Evolutionary conservation across 2,888 invertebrate species (phyloP).

Genomic region (Pollenia griseotomentosa): DNA sequence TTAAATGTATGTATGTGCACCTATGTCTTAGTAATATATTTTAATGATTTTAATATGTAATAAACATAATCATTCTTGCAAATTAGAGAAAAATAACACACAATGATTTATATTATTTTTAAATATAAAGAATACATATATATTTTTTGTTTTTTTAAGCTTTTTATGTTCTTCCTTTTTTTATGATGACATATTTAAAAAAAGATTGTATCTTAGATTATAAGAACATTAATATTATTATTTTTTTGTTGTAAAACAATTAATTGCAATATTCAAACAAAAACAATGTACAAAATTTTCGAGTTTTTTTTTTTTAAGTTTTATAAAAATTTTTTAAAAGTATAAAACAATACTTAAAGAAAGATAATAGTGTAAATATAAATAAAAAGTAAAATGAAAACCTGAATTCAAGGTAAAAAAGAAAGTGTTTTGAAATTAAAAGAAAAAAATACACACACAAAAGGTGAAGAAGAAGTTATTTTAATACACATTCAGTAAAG

Average conservation of each 20-base stretch:
- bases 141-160: neutral
- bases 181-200: neutral
- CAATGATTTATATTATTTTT: conserved; percentile 19
- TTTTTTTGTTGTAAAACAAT: conserved; percentile 41
- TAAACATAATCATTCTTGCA: conserved; percentile 5
- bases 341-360: neutral
- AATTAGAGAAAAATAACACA: neutral
- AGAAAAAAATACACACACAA: neutral
- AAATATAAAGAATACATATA: conserved; percentile 1
- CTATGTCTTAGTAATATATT: conserved; percentile 20
- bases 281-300: conserved; percentile 53
- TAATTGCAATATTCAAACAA: conserved; percentile 52
- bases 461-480: no score
- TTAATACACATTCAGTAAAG: neutral
- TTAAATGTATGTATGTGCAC: conserved; percentile 38
- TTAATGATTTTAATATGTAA: neutral
- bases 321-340: conserved; percentile 23
- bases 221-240: conserved; percentile 19
- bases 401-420: neutral
- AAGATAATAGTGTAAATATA: conserved; percentile 40
- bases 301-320: conserved; percentile 41
- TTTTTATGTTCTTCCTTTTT: neutral
- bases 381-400: conserved; percentile 23
- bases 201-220: conserved; percentile 19
- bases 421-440: neutral